Base-by-base conservation (phyloP, 2,113 vertebrate species). In the Gila orcuttii region DNA sequence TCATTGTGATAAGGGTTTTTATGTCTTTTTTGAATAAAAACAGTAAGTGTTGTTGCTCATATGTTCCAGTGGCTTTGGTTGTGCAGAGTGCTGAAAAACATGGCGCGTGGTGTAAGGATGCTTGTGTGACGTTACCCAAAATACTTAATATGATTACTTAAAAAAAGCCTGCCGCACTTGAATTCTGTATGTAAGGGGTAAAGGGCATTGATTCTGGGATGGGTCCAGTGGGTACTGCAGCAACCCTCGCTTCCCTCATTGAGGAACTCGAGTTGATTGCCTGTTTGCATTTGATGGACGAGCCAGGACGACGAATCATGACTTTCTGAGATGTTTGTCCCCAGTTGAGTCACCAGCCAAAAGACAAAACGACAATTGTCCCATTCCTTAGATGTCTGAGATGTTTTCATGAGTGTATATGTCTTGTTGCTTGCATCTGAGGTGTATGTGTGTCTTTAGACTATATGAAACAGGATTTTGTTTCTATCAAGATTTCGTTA, bases 1-100 rank as follows among this genome's bases (percentile, higher is more conserved):
- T 94, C 92, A 92, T 95, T 94, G 94, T 95, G 92, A 95, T 94
- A 95, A 94, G 86, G 90, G 92, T 94, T 94, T 95, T 93, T 95
- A 94, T 94, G 95, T 95, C 93, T 94, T 94, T 95, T 92, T 95
- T 95, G 92, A 92, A 92, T 89, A 92, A 86, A 88, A 87, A 86
- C 85, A 73, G 47, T 59, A 91, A 92, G 86, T 88, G 93, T 93
- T 91, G 89, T 92, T 93, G 92, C 89, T 86, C 90, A 93, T 91
- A 85, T 85, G 88, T 93, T 87, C 86, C 89, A 84, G 91, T 93
- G 92, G 91, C 92, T 92, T 81, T 93, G 79, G 88, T 88, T 84
- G 85, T 89, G 87, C 88, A 87, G 77, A 91, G 91, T 90, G 57
- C 90, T 91, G 92, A 93, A 83, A 91, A 86, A 88, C 88, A 85